Conservation (phyloP, 2,797 vertebrate species). For the Meda fulgida region DNA sequence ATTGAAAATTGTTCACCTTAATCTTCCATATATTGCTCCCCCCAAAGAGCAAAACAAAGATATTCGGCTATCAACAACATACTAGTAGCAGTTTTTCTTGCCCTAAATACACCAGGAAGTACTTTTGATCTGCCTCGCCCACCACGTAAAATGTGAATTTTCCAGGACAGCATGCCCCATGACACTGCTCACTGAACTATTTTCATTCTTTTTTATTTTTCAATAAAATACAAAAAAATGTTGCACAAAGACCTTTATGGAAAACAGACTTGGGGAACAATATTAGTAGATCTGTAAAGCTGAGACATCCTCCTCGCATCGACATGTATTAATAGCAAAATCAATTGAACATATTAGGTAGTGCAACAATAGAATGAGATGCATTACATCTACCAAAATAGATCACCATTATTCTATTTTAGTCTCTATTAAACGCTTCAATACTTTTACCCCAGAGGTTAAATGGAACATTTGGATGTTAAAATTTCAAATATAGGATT, state of each 20-base stretch:
- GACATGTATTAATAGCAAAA: constrained; percentile 29
- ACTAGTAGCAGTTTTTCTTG: constrained; percentile 5
- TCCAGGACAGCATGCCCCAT: constrained; percentile 10
- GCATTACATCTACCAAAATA: constrained; percentile 2
- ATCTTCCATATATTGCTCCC: background rate
- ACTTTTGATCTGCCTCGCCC: constrained; percentile 9
- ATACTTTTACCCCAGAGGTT: background rate
- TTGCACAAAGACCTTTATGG: background rate
- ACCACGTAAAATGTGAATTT: background rate
- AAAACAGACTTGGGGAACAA: constrained; percentile 1
- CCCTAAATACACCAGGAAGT: constrained; percentile 3
- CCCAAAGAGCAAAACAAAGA: background rate
- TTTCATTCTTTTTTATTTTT: background rate
- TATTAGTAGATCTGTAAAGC: constrained; percentile 14
- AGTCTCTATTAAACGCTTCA: background rate
- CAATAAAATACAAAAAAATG: background rate
- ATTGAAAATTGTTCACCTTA: too few relatives aligned
- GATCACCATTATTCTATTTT: constrained; percentile 10
- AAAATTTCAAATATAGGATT: background rate
- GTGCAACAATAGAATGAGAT: background rate
- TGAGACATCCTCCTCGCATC: background rate
- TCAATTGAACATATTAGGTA: constrained; percentile 22
- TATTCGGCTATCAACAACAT: background rate
- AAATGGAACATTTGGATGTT: background rate
- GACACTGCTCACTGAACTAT: background rate